Evolutionary conservation across 2,797 vertebrate species (phyloP).

Genomic region (Psittacula echo): DNA sequence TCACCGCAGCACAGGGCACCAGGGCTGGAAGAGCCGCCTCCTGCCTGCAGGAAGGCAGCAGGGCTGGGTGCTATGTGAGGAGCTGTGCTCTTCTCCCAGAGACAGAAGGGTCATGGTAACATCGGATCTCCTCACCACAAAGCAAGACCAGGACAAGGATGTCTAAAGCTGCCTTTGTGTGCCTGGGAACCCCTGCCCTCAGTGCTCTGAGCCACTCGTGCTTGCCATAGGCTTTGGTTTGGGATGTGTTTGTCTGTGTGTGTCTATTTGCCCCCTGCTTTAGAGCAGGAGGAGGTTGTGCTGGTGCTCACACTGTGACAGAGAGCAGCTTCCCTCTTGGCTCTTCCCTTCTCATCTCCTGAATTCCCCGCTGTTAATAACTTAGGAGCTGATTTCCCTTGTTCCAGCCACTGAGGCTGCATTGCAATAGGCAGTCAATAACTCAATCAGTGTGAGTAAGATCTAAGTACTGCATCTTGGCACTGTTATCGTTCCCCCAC

Average conservation of each 20-base stretch:
- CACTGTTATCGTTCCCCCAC: neutral
- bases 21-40: conserved; percentile 5
- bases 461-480: neutral
- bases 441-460: neutral
- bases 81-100: neutral
- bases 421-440: neutral
- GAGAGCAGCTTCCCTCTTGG: neutral
- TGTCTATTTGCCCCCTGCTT: neutral
- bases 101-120: rapidly evolving
- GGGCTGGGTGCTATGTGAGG: neutral
- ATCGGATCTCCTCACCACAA: neutral
- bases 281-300: neutral
- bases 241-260: neutral
- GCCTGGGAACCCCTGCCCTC: rapidly evolving
- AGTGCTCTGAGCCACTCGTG: neutral
- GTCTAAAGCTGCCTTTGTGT: neutral
- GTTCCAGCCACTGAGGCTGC: neutral
- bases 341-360: neutral
- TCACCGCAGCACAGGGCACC: neutral
- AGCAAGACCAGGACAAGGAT: neutral
- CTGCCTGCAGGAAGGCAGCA: neutral
- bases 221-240: neutral
- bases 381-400: neutral
- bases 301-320: neutral
- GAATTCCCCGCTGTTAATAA: neutral